These are phyloP conservation scores for Leptatherina wallacei DNA, from an alignment of 2,797 vertebrate species.

Conservation along the genomic window DNA sequence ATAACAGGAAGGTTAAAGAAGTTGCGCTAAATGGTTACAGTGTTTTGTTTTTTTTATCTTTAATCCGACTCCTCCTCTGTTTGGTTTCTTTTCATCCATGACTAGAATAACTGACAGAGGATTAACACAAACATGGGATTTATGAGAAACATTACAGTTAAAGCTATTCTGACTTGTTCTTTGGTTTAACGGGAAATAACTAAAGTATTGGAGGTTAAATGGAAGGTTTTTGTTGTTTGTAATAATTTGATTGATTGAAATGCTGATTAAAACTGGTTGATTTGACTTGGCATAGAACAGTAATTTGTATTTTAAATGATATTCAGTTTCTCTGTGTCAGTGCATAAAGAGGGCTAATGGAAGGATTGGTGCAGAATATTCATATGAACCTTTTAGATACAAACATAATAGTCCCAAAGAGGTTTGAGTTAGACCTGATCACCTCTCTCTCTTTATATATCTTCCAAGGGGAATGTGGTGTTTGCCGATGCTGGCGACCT, in stretches of 20 bases:
- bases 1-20: neutral
- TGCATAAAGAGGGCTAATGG: neutral
- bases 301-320: slow-evolving; percentile 2
- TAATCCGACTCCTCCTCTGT: slow-evolving; percentile 32
- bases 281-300: neutral
- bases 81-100: slow-evolving; percentile 25
- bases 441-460: neutral
- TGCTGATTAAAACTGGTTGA: neutral
- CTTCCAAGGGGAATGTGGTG: slow-evolving; percentile 1
- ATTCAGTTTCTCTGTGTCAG: neutral
- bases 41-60: slow-evolving; percentile 14
- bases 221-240: neutral
- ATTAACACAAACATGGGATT: slow-evolving; percentile 49
- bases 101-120: slow-evolving; percentile 31
- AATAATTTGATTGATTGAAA: too few species aligned
- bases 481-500: slow-evolving; percentile 39
- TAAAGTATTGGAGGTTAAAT: slow-evolving; percentile 14
- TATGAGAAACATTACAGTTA: slow-evolving; percentile 21
- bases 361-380: neutral
- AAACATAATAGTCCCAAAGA: neutral
- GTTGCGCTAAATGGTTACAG: slow-evolving; percentile 19
- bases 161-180: slow-evolving; percentile 27
- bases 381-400: neutral
- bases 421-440: neutral
- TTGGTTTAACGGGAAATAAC: slow-evolving; percentile 18